Evolutionary conservation across 2,888 invertebrate species (phyloP), one percentile per base, ranked within the genome.

Genomic region (Chrysomela aeneicollis): DNA sequence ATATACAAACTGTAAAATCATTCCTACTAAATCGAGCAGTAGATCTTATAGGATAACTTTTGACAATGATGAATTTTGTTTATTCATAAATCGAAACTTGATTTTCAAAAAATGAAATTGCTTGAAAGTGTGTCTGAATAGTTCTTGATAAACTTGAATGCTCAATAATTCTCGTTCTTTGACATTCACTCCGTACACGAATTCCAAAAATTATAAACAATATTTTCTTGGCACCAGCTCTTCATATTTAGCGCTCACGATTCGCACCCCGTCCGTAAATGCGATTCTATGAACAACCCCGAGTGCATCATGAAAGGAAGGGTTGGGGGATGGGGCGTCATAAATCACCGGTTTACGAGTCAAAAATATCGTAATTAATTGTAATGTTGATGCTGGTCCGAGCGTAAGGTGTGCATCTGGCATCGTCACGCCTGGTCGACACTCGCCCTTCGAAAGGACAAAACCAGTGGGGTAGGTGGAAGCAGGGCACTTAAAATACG

Each of bases 291-390:
- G 55, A 49, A 53, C 52, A 30, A 51, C 67, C 37, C 61, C 17
- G 21, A 26, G 54, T 61, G 64, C 35, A 57, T 61, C 60, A 63
- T 68, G 69, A 68, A 67, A 71, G 71, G 72, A 35, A 15, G 42
- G 42, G n/a, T 42, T n/a, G 42, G 71, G 76, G 73, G 74, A 72
- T 73, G 64, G 69, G 67, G 68, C 49, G 69, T 64, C 66, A 74
- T 76, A 76, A 77, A 76, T 77, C 75, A 77, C 72, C 32, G 68
- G 67, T 64, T 63, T 66, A 73, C 65, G 69, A 75, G 73, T 74
- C 74, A 73, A 71, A 74, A 70, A 68, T 67, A 71, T 60, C 60
- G 71, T 74, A 74, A 75, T 75, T 75, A 75, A 75, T 74, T 73
- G 75, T 74, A 73, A 73, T 74, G 68, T 71, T 68, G 71, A 72